These are phyloP conservation scores for Ernsta delagoae DNA, from an alignment of 2,888 invertebrate genomes.

Conservation along the genomic window DNA sequence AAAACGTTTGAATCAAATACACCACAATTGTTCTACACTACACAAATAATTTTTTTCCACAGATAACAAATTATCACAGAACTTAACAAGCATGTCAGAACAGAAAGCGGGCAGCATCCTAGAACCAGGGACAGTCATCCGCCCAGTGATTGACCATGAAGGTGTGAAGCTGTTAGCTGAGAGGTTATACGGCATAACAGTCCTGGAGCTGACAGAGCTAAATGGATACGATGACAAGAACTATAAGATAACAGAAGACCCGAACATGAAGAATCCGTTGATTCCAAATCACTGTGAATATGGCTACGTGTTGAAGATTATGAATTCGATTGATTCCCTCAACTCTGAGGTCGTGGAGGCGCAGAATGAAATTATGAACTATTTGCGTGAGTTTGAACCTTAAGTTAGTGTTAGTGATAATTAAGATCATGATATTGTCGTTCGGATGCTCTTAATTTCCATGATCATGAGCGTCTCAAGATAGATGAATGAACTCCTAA, in stretches of 20 bases:
- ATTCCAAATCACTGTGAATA: conserved; percentile 80
- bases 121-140: conserved; percentile 84
- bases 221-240: conserved; percentile 93
- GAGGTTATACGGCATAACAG: conserved; percentile 86
- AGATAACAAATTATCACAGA: neutral
- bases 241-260: conserved; percentile 86
- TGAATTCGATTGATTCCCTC: conserved; percentile 92
- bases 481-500: too few species aligned
- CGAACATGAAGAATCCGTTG: conserved; percentile 85
- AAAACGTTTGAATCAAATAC: too few species aligned
- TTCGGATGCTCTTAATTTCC: too few species aligned
- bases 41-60: neutral
- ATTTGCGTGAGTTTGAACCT: conserved; percentile 83
- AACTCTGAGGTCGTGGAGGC: conserved; percentile 88
- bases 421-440: too few species aligned
- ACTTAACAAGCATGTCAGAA: conserved; percentile 52
- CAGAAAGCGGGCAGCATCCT: conserved; percentile 47
- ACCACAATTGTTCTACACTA: neutral
- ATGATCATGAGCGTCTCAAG: too few species aligned
- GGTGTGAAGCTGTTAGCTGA: conserved; percentile 81
- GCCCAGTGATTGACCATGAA: conserved; percentile 82
- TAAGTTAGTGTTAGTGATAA: neutral
- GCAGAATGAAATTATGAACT: conserved; percentile 90
- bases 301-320: conserved; percentile 92
- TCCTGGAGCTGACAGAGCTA: conserved; percentile 84